Evolutionary conservation across 2,888 invertebrate genomes (phyloP).

Genomic region (Cantharis lateralis): DNA sequence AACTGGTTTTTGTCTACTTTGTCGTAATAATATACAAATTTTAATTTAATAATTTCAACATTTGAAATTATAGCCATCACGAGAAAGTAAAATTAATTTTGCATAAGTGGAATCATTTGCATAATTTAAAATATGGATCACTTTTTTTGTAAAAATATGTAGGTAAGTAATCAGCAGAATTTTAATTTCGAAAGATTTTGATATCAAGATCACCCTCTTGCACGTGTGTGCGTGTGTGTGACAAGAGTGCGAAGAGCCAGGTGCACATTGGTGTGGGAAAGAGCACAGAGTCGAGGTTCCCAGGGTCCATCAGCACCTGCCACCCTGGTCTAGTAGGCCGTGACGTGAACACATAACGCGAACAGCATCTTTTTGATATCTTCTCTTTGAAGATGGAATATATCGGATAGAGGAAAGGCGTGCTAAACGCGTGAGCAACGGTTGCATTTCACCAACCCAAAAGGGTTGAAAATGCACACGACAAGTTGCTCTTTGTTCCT

Average conservation of each 20-base stretch:
- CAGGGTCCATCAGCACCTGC: conserved; percentile 44
- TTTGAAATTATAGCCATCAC: not conserved
- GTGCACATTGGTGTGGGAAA: conserved; percentile 45
- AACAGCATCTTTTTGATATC: conserved; percentile 26
- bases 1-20: not conserved
- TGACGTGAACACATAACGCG: conserved; percentile 33
- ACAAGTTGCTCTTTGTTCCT: not conserved
- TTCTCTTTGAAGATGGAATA: conserved; percentile 5
- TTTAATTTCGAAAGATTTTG: conserved; percentile 14
- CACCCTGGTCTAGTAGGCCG: conserved; percentile 32
- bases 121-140: not conserved
- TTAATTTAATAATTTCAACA: not conserved
- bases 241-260: conserved; percentile 39
- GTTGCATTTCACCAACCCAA: conserved; percentile 2
- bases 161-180: not conserved
- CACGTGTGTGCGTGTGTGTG: conserved; percentile 43
- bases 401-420: conserved; percentile 1
- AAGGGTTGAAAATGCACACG: conserved; percentile 6
- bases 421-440: conserved; percentile 23
- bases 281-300: conserved; percentile 40
- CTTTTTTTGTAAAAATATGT: not conserved
- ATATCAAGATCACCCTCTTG: conserved; percentile 36
- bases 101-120: not conserved
- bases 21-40: not conserved
- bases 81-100: not conserved